Evolutionary conservation across 2,113 vertebrate species (phyloP).

Genomic region (Trachemys scripta): DNA sequence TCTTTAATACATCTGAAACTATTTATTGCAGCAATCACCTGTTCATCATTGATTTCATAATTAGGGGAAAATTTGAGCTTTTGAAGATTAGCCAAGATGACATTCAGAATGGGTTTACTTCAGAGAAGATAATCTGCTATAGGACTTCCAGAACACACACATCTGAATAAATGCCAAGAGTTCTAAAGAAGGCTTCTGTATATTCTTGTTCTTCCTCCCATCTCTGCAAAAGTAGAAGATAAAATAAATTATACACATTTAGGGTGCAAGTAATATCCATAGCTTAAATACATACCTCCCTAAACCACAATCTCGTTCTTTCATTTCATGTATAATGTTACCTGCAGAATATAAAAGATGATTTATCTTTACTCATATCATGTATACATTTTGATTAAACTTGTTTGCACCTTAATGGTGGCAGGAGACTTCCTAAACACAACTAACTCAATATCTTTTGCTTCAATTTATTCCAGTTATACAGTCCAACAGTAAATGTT

Average conservation of each 20-base stretch:
- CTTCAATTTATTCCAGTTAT: background rate
- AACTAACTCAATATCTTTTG: background rate
- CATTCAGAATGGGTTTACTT: slow-evolving; percentile 51
- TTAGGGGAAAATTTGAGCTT: slow-evolving; percentile 55
- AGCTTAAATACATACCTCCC: background rate
- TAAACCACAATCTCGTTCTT: background rate
- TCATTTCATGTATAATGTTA: background rate
- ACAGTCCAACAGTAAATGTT: background rate
- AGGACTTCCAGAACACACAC: slow-evolving; percentile 50
- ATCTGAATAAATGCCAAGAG: slow-evolving; percentile 41
- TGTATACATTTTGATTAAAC: background rate
- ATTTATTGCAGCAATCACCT: slow-evolving; percentile 50
- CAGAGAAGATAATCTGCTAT: slow-evolving; percentile 53
- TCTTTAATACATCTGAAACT: slow-evolving; percentile 55
- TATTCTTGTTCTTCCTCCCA: slow-evolving; percentile 57
- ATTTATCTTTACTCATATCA: background rate
- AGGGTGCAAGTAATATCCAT: background rate
- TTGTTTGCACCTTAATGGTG: background rate
- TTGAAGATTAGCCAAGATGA: slow-evolving; percentile 50
- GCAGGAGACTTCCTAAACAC: background rate
- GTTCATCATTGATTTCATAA: slow-evolving; percentile 50
- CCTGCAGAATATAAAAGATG: background rate
- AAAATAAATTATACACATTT: slow-evolving; percentile 55
- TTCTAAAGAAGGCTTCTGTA: slow-evolving; percentile 69
- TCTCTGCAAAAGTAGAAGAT: slow-evolving; percentile 73